phyloP scores from a whole-genome alignment of 2,797 vertebrate species.

The Anomalospiza imberbis region DNA sequence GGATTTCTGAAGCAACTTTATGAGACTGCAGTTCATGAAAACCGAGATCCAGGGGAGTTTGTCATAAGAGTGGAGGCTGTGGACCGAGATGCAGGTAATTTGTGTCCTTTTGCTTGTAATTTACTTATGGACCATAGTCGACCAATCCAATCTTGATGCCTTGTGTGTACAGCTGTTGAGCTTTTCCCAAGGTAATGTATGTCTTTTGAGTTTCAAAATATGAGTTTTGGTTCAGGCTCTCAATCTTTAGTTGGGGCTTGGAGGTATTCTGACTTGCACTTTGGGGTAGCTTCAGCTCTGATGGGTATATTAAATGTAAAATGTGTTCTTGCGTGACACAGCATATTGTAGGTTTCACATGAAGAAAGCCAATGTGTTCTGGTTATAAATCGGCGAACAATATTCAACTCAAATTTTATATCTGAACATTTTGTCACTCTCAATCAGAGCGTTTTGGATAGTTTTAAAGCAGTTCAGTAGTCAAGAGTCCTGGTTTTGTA shows the following conservation, averaged over 20 bases:
- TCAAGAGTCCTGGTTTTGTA: background rate
- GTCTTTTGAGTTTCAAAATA: background rate
- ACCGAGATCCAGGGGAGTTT: slow-evolving; percentile 77
- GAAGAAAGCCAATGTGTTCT: rapidly evolving
- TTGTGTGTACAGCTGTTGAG: rapidly evolving
- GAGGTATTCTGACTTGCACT: background rate
- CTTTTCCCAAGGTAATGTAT: background rate
- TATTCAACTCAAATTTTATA: background rate
- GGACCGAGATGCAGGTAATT: slow-evolving; percentile 87
- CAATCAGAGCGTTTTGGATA: background rate
- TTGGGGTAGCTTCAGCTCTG: background rate
- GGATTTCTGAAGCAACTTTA: slow-evolving; percentile 80
- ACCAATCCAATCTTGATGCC: background rate
- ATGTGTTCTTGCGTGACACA: rapidly evolving
- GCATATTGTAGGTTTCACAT: background rate
- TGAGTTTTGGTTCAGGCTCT: background rate
- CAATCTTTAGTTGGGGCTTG: background rate
- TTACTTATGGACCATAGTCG: background rate
- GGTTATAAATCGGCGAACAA: background rate
- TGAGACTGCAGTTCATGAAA: slow-evolving; percentile 81
- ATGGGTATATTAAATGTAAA: background rate
- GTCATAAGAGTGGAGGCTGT: slow-evolving; percentile 81
- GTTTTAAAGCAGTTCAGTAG: background rate
- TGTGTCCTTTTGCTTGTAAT: background rate
- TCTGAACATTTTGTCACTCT: background rate